Base-by-base conservation (phyloP, 2,113 vertebrate species). In the Corynorhinus townsendii region DNA sequence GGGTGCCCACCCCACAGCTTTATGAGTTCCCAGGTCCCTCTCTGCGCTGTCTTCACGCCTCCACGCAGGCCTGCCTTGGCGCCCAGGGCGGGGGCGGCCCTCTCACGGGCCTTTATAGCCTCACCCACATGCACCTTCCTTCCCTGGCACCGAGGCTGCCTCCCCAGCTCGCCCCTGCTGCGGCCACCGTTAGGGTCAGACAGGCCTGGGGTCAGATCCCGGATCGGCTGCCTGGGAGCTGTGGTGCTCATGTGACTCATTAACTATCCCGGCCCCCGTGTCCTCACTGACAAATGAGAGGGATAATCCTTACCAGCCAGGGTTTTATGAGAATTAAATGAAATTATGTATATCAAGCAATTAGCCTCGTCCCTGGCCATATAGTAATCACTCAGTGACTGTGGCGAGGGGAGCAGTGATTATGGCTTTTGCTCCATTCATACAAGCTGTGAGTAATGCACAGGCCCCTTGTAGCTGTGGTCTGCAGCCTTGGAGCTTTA, bases 281-380 rank as follows among this genome's bases (percentile, higher is more conserved):
- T 69, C 11, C 49, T 87, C 72, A 17, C 20, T 77, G 68, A 82
- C 19, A 56, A 56, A 79, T 5, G 47, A 62, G 49, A 7, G 14
- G 8, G 66, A 22, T 43, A 15, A 54, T 56, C 24, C 15, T 90
- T 47, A 59, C n/a, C 20, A 2, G 59, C 16, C 3, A 17, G 45
- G 43, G 24, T 52, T 76, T 88, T 80, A 33, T 90, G 93, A 66
- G n/a, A 94, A 81, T 88, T 90, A 85, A 94, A 45, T 80, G 59
- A 76, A 88, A 45, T 49, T 66, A 22, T 35, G 26, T 72, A 33
- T 47, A 72, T 56, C 59, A 91, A 76, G 45, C 49, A 89, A 81
- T 94, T 88, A 40, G 43, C 19, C n/a, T 19, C 45, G n/a, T 90
- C 68, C 54, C 52, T 62, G 43, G 81, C 91, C 14, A 11, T 76